A percentile compares a stretch with the other conserved stretches of the same genome.
Evolutionary conservation across 1,140 invertebrate species (phyloP).

Genomic region (Drosophila orosa): DNA sequence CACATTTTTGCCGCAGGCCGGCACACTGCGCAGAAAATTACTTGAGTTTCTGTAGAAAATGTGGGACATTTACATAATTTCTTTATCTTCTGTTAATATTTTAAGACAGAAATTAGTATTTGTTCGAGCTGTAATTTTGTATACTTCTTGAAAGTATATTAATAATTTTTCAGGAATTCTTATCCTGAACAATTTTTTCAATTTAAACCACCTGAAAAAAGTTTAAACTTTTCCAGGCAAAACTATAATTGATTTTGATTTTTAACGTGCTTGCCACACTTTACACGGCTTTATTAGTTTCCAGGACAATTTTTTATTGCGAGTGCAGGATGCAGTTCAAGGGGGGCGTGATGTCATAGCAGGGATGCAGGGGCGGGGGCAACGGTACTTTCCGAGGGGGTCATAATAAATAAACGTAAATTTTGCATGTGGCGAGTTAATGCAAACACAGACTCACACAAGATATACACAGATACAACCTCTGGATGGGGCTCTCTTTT

Average conservation of each 20-base stretch:
- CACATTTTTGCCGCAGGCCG: slow-evolving; percentile 62
- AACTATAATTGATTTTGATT: slow-evolving; percentile 4
- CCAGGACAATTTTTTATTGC: slow-evolving; percentile 10
- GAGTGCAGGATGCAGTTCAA: slow-evolving; percentile 37
- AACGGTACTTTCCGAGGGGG: slow-evolving; percentile 18
- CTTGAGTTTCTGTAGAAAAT: background rate
- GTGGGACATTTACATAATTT: background rate
- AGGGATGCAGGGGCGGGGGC: slow-evolving; percentile 16
- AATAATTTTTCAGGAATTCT: background rate
- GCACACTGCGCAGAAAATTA: background rate
- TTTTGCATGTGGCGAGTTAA: slow-evolving; percentile 81
- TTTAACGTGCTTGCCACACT: background rate
- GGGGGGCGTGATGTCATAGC: slow-evolving; percentile 31
- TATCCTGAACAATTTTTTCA: background rate
- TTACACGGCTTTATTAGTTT: slow-evolving; percentile 1
- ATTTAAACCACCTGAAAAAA: background rate
- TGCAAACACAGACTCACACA: slow-evolving; percentile 66
- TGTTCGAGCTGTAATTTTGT: background rate
- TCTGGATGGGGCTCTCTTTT: slow-evolving; percentile 8
- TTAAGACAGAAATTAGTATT: too few species aligned
- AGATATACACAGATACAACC: slow-evolving; percentile 46
- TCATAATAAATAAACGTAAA: slow-evolving; percentile 81
- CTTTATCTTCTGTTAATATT: background rate
- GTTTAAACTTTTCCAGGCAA: background rate
- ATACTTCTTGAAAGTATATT: background rate